These are phyloP conservation scores for Malurus alboscapulatus DNA, from an alignment of 2,113 vertebrate genomes.

Conservation along the genomic window DNA sequence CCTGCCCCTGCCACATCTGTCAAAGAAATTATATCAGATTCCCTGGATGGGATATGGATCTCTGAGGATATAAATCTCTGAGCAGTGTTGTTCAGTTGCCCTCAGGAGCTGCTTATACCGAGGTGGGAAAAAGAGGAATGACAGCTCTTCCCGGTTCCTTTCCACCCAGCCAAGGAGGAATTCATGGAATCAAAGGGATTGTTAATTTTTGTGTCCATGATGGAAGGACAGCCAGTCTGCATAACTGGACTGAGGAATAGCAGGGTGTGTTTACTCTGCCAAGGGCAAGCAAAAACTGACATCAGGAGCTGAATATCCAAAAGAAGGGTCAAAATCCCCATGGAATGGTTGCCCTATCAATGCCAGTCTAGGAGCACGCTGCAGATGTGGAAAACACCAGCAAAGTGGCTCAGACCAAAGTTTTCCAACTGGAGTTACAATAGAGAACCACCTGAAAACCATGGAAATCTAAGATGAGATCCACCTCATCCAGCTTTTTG, in stretches of 20 bases:
- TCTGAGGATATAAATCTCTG: neutral
- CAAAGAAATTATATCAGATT: neutral
- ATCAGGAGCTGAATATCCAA: neutral
- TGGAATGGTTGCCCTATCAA: neutral
- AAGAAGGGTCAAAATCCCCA: neutral
- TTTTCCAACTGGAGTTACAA: neutral
- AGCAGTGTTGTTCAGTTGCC: neutral
- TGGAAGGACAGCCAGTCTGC: neutral
- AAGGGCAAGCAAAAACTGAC: neutral
- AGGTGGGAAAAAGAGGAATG: neutral
- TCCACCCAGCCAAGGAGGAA: neutral
- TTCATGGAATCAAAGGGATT: neutral
- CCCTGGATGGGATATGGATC: neutral
- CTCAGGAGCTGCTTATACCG: neutral
- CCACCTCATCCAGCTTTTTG: neutral
- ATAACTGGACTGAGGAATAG: neutral
- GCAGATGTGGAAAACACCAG: neutral
- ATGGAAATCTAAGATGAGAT: neutral
- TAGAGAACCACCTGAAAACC: neutral
- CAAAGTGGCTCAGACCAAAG: neutral
- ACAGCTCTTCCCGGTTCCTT: neutral
- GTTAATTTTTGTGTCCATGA: neutral
- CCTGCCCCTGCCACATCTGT: neutral
- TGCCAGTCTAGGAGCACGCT: rapidly evolving
- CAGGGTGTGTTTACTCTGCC: neutral